Evolutionary conservation across 2,113 vertebrate species (phyloP), one percentile per base, ranked within the genome.

Genomic region (Psophia crepitans): DNA sequence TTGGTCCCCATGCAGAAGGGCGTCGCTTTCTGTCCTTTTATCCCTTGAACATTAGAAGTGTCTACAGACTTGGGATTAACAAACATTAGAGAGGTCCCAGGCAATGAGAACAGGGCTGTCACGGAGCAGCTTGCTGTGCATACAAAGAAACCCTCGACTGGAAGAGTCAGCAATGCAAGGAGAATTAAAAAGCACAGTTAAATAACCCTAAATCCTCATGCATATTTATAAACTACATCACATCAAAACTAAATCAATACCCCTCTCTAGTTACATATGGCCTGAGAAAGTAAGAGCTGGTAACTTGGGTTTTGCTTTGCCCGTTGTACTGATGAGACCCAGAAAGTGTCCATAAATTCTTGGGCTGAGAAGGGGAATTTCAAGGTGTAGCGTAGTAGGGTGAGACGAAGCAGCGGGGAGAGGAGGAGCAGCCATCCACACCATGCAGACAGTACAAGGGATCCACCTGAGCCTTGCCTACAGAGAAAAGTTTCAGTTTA

Each of bases 101-200:
- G 83, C 92, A 97, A 90, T 12, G 82, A 96, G 89, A 94, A 77
- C 5, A 64, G 87, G 88, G 92, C 78, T 96, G 97, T 92, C 90
- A 93, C 32, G 8, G 83, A 60, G 75, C 75, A 49, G 81, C 96
- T 95, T 93, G 97, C 96, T 37, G 41, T 7, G 97, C 94, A 98
- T 98, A 96, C 94, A 90, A 96, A 98, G 92, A 95, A 96, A 96
- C 91, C 85, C 95, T 95, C 14, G 3, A 93, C 96, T 92, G 94
- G 76, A 95, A 96, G 97, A 98, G 92, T 97, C 97, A 97, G 98
- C 94, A 97, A 97, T 57, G 93, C 90, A 84, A 96, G 95, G 94
- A 98, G 98, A 98, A 98, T 98, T 96, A 97, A 97, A 97, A 98
- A 96, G 91, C 96, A 90, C 97, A 89, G 96, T 97, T 95, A 98